Base-by-base conservation (phyloP, 2,797 vertebrate genomes). In the Emys orbicularis region DNA sequence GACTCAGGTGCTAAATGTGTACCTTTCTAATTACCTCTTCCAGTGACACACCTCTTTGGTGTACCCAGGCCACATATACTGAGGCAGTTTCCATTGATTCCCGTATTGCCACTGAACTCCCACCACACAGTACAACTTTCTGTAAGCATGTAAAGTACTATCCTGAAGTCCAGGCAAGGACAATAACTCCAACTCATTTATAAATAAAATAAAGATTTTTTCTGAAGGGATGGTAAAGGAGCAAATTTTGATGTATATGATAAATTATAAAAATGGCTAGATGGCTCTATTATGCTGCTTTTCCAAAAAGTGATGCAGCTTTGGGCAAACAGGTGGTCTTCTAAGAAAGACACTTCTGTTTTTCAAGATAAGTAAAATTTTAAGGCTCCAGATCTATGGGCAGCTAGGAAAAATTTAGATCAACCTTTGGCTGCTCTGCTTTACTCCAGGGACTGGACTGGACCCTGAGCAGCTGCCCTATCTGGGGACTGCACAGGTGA, bases 201-300 rank as follows among this genome's bases (percentile, higher is more conserved):
- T 57, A 90, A 86, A 74, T 1, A 83, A 95, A 90, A 41, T 56
- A 92, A 87, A 88, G 56, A 85, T 54, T 88, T 0, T 41, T 85
- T 88, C 72, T 92, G 53, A 83, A 92, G 37, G 79, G 76, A 88
- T 52, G 72, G 61, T 83, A 49, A 61, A 61, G 31, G 59, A 89
- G 59, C 49, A 34, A 84, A 82, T 90, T 93, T 96, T 94, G 79
- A 79, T 84, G 12, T 91, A 88, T 27, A 44, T 3, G 44, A 90
- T 91, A 87, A 93, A 88, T 19, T 89, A 41, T 94, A 93, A 68
- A 96, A 94, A 93, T 95, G 82, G 84, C 57, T 90, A 95, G 88
- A 59, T 96, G 91, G 94, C 87, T 93, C 41, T 1, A 7, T 68
- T 89, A 47, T 94, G 34, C 50, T 88, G 37, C 44, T 93, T 89